These are phyloP conservation scores for Epizoanthus scotinus DNA, from an alignment of 92 coral and sea anemone species.

Conservation along the genomic window DNA sequence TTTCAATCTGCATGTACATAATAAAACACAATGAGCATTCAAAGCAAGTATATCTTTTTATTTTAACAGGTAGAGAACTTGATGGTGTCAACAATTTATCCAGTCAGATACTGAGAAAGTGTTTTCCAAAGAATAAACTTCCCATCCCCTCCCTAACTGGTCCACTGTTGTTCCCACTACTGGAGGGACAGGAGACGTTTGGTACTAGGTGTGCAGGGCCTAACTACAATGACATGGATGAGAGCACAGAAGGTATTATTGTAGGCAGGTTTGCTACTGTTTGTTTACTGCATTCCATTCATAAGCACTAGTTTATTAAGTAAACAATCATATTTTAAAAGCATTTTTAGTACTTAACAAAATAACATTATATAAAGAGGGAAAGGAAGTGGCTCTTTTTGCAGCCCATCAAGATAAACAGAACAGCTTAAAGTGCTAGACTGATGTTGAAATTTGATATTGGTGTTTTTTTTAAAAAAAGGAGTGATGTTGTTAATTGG, in stretches of 20 bases:
- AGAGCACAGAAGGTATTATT: slow-evolving; percentile 82
- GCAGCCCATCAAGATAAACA: too few species aligned
- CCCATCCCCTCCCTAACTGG: slow-evolving; percentile 75
- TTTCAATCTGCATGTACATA: not conserved
- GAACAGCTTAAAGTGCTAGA: too few species aligned
- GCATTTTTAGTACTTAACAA: too few species aligned
- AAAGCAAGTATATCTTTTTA: not conserved
- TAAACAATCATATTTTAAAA: too few species aligned
- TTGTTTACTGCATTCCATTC: too few species aligned
- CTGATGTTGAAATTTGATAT: too few species aligned
- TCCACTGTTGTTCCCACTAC: slow-evolving; percentile 77
- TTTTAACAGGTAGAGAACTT: slow-evolving; percentile 79
- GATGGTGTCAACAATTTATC: slow-evolving; percentile 87
- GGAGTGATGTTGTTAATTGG: not conserved
- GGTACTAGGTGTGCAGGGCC: slow-evolving; percentile 31
- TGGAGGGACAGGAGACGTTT: slow-evolving; percentile 67
- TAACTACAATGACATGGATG: slow-evolving; percentile 64
- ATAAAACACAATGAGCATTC: not conserved
- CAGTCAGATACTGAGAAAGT: slow-evolving; percentile 90
- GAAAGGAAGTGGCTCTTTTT: too few species aligned
- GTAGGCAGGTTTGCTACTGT: too few species aligned
- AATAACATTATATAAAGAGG: too few species aligned
- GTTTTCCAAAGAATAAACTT: slow-evolving; percentile 91
- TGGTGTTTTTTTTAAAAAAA: too few species aligned
- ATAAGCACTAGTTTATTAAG: too few species aligned